Base-by-base conservation (phyloP, 2,888 invertebrate genomes). In the Hypercompe scribonia region DNA sequence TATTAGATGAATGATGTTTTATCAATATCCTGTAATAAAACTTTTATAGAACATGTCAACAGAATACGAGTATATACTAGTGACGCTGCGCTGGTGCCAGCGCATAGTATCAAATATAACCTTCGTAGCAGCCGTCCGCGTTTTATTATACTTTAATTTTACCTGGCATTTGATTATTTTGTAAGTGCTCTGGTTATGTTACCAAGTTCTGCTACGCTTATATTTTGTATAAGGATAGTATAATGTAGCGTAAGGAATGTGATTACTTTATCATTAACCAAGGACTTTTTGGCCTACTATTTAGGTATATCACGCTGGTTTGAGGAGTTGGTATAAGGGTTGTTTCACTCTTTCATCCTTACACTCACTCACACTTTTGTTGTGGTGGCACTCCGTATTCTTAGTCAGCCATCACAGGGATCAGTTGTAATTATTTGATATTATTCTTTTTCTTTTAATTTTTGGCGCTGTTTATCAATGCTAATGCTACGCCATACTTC, bases 1-100 rank as follows among this genome's bases (percentile, higher is more conserved):
- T 61, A 61, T 61, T 31, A 61, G 31, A 28, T 61, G 7, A 31
- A 31, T 61, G 7, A 31, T 61, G 61, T 61, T 61, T 31, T 61
- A 61, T 61, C 28, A 61, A 61, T 61, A 61, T 61, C 61, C 61
- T 61, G 31, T 31, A 61, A 61, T 61, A 61, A 31, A 61, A 31
- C 31, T 61, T 61, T 61, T 61, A 61, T 61, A 28, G 61, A 18
- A 31, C 61, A 31, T 31, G 18, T 31, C 61, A 31, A 18, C 31
- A 8, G 8, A 7, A 58, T 58, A 28, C 5, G 21, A 21, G 28
- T 28, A 0, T 13, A 28, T 58, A 58, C 58, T 58, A 58, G 28
- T 11, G n/a, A 15, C 10, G 58, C 28, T 58, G 28, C 10, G 58
- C 28, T 58, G 28, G 58, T 54, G 50, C 24, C 50, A 54, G 50